These are phyloP conservation scores for Chalcis sispes DNA, from an alignment of 2,888 invertebrate genomes.

Conservation along the genomic window DNA sequence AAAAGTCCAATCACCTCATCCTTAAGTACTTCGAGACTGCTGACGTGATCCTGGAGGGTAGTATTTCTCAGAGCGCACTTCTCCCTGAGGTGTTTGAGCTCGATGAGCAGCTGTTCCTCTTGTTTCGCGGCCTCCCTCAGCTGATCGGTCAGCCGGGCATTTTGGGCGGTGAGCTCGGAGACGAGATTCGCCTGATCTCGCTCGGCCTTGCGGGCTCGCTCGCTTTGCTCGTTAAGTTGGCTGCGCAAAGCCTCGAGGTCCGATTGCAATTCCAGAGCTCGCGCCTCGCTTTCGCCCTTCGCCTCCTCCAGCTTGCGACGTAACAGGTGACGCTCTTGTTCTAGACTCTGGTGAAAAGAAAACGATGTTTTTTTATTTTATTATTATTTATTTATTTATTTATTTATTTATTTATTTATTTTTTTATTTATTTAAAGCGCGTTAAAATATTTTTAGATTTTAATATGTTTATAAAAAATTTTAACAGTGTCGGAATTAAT, in stretches of 20 bases:
- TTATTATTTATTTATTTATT: neutral
- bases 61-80: slow-evolving; percentile 89
- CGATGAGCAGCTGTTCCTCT: slow-evolving; percentile 87
- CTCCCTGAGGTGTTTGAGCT: slow-evolving; percentile 89
- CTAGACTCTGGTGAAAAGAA: slow-evolving; percentile 85
- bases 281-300: slow-evolving; percentile 92
- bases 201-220: slow-evolving; percentile 79
- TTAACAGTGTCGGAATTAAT: no score
- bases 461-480: no score
- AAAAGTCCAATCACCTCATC: slow-evolving; percentile 83
- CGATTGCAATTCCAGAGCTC: slow-evolving; percentile 90
- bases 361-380: neutral
- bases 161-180: slow-evolving; percentile 91
- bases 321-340: slow-evolving; percentile 94
- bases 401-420: neutral
- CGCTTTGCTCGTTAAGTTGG: slow-evolving; percentile 81
- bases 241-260: slow-evolving; percentile 89
- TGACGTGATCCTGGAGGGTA: slow-evolving; percentile 91
- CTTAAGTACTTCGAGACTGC: slow-evolving; percentile 90
- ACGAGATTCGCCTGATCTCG: slow-evolving; percentile 89
- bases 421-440: no score
- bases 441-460: no score
- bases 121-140: slow-evolving; percentile 89
- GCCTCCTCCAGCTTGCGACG: slow-evolving; percentile 90
- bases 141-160: slow-evolving; percentile 89